Conservation (phyloP, 2,797 vertebrate genomes). For the Gymnocypris eckloni region DNA sequence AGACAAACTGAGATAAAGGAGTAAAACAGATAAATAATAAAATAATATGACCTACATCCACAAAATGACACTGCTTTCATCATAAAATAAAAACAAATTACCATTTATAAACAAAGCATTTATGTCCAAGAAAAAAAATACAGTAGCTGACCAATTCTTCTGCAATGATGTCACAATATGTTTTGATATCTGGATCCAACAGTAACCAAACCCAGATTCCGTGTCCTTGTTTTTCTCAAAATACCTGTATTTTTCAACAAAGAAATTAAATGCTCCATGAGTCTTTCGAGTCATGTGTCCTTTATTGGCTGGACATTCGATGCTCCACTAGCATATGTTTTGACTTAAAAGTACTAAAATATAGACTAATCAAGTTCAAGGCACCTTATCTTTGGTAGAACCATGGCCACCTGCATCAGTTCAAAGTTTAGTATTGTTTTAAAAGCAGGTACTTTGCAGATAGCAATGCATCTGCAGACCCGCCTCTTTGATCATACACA, state of each 20-base stretch:
- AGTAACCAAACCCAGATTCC: slow-evolving; percentile 6
- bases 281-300: slow-evolving; percentile 2
- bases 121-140: slow-evolving; percentile 18
- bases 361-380: slow-evolving; percentile 39
- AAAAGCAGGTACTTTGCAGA: slow-evolving; percentile 44
- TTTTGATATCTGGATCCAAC: slow-evolving; percentile 19
- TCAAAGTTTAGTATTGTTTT: slow-evolving; percentile 58
- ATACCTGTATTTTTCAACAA: slow-evolving; percentile 27
- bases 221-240: slow-evolving; percentile 26
- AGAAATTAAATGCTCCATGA: slow-evolving; percentile 26
- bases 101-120: slow-evolving; percentile 32
- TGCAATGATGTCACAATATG: slow-evolving; percentile 34
- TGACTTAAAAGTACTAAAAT: slow-evolving; percentile 40
- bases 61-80: slow-evolving; percentile 7
- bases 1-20: slow-evolving; percentile 11
- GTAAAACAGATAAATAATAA: slow-evolving; percentile 42
- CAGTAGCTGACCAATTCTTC: slow-evolving; percentile 43
- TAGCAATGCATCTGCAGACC: slow-evolving; percentile 13
- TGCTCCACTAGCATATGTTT: slow-evolving; percentile 29
- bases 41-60: background rate
- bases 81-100: slow-evolving; percentile 39
- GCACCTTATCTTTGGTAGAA: slow-evolving; percentile 51
- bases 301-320: slow-evolving; percentile 42
- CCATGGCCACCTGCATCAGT: slow-evolving; percentile 40
- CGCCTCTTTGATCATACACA: slow-evolving; percentile 33